Evolutionary conservation across 2,888 invertebrate genomes (phyloP).

Genomic region (Magallana nippona): DNA sequence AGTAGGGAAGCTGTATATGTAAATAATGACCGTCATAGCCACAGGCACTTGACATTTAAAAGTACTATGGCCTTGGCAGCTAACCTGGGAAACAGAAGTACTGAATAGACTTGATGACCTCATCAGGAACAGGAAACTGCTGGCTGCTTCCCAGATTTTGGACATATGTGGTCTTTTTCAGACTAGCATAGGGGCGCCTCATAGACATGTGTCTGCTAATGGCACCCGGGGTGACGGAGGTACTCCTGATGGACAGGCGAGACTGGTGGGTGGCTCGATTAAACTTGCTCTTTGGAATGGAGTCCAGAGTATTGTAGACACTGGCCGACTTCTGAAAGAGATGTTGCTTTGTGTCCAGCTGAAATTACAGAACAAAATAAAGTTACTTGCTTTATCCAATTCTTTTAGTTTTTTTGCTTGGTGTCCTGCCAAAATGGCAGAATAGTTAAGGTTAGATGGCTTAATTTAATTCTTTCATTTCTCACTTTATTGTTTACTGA

Average conservation of each 20-base stretch:
- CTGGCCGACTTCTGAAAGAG: not conserved
- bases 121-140: conserved; percentile 70
- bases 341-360: not conserved
- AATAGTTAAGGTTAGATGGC: no score
- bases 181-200: conserved; percentile 15
- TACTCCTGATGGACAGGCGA: not conserved
- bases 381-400: not conserved
- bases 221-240: conserved; percentile 50
- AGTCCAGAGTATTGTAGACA: not conserved
- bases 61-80: not conserved
- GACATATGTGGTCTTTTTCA: conserved; percentile 31
- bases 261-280: conserved; percentile 4
- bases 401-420: no score
- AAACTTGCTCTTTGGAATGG: conserved; percentile 31
- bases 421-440: no score
- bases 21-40: no score
- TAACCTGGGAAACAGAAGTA: conserved; percentile 77
- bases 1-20: no score
- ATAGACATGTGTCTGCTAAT: conserved; percentile 54
- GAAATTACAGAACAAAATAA: not conserved
- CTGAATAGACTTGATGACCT: conserved; percentile 72
- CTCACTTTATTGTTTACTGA: no score
- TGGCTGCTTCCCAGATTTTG: conserved; percentile 28
- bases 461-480: no score
- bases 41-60: no score